Evolutionary conservation across 2,888 invertebrate genomes (phyloP).

Genomic region (Aspidiotus destructor): DNA sequence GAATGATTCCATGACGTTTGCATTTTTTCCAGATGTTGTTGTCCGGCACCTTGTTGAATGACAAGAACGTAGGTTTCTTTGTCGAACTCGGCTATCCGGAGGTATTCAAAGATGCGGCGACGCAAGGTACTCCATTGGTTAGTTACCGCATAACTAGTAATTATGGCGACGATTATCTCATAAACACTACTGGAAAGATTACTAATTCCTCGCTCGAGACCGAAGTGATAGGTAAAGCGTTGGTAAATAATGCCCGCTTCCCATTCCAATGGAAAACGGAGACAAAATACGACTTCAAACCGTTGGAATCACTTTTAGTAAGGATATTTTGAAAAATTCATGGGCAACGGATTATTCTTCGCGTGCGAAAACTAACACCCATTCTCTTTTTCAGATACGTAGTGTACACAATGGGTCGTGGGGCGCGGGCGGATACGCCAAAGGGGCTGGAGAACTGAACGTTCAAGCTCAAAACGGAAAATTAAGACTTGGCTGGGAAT

Average conservation of each 20-base stretch:
- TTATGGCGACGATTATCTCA: slow-evolving; percentile 14
- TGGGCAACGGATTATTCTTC: background rate
- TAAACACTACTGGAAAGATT: slow-evolving; percentile 6
- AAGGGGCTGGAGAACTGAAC: slow-evolving; percentile 8
- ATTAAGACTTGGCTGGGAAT: slow-evolving; percentile 13
- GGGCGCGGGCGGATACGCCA: slow-evolving; percentile 6
- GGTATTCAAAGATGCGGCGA: no score
- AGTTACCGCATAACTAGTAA: slow-evolving; percentile 10
- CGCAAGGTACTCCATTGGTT: background rate
- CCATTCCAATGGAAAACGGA: slow-evolving; percentile 8
- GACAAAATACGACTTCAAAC: slow-evolving; percentile 3
- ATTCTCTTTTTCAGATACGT: slow-evolving; percentile 1
- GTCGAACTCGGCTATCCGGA: no score
- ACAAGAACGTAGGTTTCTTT: background rate
- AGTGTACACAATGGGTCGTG: slow-evolving; percentile 3
- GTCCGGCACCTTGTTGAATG: background rate
- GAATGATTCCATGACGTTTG: background rate
- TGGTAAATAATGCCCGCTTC: slow-evolving; percentile 8
- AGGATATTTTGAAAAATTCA: slow-evolving; percentile 1
- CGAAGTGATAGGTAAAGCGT: no score
- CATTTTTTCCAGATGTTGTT: background rate
- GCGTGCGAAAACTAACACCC: no score
- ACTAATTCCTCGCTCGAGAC: no score
- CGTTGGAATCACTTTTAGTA: slow-evolving; percentile 3
- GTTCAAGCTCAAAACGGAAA: slow-evolving; percentile 17